These are phyloP conservation scores for Halcyon leucocephala DNA, from an alignment of 2,797 vertebrate species.

Conservation along the genomic window DNA sequence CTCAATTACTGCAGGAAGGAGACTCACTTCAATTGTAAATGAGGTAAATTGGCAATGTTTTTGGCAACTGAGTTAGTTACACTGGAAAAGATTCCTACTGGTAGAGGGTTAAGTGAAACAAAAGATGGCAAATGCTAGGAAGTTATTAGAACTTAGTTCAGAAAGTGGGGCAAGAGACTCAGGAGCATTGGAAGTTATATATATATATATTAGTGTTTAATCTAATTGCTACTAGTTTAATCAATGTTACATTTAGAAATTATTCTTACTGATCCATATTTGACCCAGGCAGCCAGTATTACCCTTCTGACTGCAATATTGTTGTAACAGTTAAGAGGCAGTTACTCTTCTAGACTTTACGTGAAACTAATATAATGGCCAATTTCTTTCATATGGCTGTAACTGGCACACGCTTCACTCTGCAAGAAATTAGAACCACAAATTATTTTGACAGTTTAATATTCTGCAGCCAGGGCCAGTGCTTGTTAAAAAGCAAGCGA, in stretches of 20 bases:
- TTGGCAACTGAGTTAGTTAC: neutral
- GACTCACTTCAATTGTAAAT: neutral
- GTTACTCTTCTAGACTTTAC: neutral
- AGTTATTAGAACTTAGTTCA: neutral
- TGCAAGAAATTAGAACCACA: neutral
- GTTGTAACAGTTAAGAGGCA: slow-evolving; percentile 3
- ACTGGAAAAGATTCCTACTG: neutral
- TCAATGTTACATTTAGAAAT: slow-evolving; percentile 10
- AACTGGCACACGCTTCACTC: neutral
- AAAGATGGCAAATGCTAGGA: neutral
- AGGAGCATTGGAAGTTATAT: neutral
- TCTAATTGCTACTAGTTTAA: slow-evolving; percentile 22
- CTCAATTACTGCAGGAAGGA: neutral
- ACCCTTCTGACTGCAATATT: slow-evolving; percentile 17
- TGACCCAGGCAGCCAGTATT: slow-evolving; percentile 22
- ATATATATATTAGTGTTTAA: slow-evolving; percentile 12
- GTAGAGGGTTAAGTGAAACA: neutral
- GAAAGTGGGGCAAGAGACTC: neutral
- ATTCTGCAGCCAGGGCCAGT: neutral
- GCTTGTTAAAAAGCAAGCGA: neutral
- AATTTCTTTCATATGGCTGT: neutral
- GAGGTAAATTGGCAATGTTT: neutral
- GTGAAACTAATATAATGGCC: neutral
- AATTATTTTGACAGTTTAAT: neutral
- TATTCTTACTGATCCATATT: neutral